Evolutionary conservation across 2,888 invertebrate species (phyloP).

Genomic region (Bembecia ichneumoniformis): DNA sequence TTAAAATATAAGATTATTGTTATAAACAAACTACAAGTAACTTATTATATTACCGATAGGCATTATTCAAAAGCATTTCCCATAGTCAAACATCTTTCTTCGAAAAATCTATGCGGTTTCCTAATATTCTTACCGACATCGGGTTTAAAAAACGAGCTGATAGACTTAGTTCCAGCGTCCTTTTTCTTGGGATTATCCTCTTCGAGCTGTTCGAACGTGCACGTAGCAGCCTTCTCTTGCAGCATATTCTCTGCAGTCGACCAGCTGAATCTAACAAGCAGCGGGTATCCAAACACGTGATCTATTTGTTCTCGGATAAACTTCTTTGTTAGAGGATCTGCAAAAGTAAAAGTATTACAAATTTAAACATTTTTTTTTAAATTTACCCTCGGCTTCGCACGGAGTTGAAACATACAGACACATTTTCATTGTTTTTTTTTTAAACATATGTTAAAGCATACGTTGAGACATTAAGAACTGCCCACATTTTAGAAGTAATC

Average conservation of each 20-base stretch:
- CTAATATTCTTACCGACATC: conserved; percentile 44
- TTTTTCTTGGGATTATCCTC: conserved; percentile 58
- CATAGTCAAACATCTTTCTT: conserved; percentile 73
- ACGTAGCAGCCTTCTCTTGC: conserved; percentile 78
- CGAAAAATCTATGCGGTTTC: conserved; percentile 77
- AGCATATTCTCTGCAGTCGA: conserved; percentile 91
- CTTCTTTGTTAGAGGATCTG: conserved; percentile 94
- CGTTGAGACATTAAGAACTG: too few relatives aligned
- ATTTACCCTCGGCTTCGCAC: neutral
- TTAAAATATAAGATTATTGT: too few relatives aligned
- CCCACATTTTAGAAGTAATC: too few relatives aligned
- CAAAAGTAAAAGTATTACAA: conserved; percentile 18
- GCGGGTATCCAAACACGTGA: conserved; percentile 94
- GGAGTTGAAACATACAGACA: too few relatives aligned
- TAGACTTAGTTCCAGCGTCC: conserved; percentile 51
- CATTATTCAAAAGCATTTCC: conserved; percentile 58
- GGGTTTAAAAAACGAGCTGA: conserved; percentile 73
- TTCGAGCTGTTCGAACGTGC: conserved; percentile 80
- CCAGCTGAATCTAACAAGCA: conserved; percentile 97
- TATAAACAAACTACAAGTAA: neutral
- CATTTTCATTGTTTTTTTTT: too few relatives aligned
- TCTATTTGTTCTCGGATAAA: conserved; percentile 88
- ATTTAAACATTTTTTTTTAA: neutral
- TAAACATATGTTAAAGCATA: too few relatives aligned
- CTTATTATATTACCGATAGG: neutral